Conservation (phyloP, 2,888 invertebrate species). For the Adela reaumurella region DNA sequence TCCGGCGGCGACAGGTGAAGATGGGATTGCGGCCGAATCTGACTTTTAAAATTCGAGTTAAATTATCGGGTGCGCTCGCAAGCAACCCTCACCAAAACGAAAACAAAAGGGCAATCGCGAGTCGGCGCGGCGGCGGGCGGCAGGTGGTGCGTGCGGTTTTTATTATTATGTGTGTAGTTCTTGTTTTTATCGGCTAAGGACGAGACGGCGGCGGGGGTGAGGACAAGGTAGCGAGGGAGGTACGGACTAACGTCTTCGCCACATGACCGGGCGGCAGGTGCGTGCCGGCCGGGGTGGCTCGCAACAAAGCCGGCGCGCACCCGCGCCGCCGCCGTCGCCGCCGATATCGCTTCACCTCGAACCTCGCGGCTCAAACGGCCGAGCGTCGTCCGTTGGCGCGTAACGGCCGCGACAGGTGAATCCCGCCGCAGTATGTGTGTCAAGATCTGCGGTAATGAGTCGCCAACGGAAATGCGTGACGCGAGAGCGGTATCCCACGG, state of each 20-base stretch:
- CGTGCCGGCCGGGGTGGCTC: slow-evolving; percentile 36
- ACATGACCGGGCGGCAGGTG: slow-evolving; percentile 51
- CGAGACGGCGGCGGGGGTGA: slow-evolving; percentile 14
- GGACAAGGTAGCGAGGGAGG: not conserved
- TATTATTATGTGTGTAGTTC: not conserved
- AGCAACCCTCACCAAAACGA: slow-evolving; percentile 21
- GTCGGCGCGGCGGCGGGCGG: slow-evolving; percentile 18
- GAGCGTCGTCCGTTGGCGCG: slow-evolving; percentile 45
- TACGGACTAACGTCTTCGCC: slow-evolving; percentile 48
- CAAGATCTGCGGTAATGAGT: slow-evolving; percentile 11
- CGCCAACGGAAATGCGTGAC: slow-evolving; percentile 34
- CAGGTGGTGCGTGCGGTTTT: slow-evolving; percentile 28
- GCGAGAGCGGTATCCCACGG: slow-evolving; percentile 52
- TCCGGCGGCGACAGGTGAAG: slow-evolving; percentile 55
- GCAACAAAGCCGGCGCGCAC: slow-evolving; percentile 17
- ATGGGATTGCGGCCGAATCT: slow-evolving; percentile 48
- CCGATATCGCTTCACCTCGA: slow-evolving; percentile 44
- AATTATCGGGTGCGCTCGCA: slow-evolving; percentile 37
- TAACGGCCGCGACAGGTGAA: slow-evolving; percentile 52
- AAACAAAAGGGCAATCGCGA: slow-evolving; percentile 45
- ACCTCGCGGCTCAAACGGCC: not conserved
- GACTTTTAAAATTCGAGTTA: slow-evolving; percentile 33
- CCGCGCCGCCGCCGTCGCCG: no score
- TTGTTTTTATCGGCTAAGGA: slow-evolving; percentile 7
- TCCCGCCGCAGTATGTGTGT: slow-evolving; percentile 10